Base-by-base conservation (phyloP, 2,888 invertebrate genomes). In the Pherbina coryleti region DNA sequence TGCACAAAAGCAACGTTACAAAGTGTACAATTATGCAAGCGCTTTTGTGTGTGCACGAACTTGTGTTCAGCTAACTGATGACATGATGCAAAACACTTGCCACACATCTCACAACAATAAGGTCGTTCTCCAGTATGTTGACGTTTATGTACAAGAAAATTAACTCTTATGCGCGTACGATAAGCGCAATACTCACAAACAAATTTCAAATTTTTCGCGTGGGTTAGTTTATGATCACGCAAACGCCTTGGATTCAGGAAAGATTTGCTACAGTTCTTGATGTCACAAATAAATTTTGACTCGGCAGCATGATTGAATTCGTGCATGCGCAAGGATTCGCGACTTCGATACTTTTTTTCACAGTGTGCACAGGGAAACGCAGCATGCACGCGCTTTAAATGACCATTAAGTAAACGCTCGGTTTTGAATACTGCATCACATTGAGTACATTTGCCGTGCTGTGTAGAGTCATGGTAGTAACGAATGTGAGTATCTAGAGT, bases 31-130 rank as follows among this genome's bases (percentile, higher is more conserved):
- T 53, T 19, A 34, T 66, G 66, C 3, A n/a, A n/a, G 9, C 74
- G 74, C 19, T 64, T 34, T 5, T 53, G 28, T 14, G 66, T 14
- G 28, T 75, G 74, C 31, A 64, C 53, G n/a, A 31, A 25, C 34
- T 22, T 64, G 22, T 75, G 74, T 1, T 75, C 66, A 7, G 8
- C 53, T 31, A 75, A 66, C 17, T 66, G 66, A 51, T 66, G 53
- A 9, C 19, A 9, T 57, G 79, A 57, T 7, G 90, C 89, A 81
- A 92, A 92, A 0, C 91, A 90, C 77, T 91, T 91, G 0, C 92
- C 92, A 73, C 92, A 92, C 82, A 92, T 86, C 0, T 92, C 91
- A 82, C 92, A 92, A 5, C 92, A 85, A 83, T 86, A 92, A 0
- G 92, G 92, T 0, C 91, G 91, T 83, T 92, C 92, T 0, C 91